Conservation (phyloP, 2,797 vertebrate species). For the Cossypha polioptera region DNA sequence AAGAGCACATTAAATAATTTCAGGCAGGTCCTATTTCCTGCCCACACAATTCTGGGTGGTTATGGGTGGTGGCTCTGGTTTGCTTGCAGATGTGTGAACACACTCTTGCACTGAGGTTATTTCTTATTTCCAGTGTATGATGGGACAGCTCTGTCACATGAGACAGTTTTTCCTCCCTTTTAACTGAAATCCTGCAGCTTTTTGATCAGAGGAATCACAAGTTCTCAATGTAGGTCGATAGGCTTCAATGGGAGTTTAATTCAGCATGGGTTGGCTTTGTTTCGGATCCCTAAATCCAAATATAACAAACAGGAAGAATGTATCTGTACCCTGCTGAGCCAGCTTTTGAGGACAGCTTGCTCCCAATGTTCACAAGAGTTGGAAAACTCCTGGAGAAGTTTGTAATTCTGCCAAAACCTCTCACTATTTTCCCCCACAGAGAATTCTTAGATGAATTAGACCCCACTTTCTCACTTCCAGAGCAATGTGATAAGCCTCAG, state of each 20-base stretch:
- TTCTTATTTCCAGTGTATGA: not conserved
- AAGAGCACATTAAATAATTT: not conserved
- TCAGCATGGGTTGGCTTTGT: not conserved
- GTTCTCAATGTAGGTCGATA: fast-evolving
- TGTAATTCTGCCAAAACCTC: not conserved
- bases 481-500: not conserved
- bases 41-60: not conserved
- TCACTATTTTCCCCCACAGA: not conserved
- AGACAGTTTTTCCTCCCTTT: not conserved
- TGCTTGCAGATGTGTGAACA: not conserved
- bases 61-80: not conserved
- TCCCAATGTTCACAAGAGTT: not conserved
- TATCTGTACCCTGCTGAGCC: not conserved
- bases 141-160: not conserved
- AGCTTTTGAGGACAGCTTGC: not conserved
- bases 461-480: not conserved
- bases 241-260: not conserved
- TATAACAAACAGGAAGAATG: not conserved
- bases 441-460: not conserved
- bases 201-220: not conserved
- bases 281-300: not conserved
- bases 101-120: not conserved
- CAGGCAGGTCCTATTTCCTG: not conserved
- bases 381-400: not conserved
- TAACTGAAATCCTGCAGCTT: not conserved